Conservation (phyloP, 1,140 invertebrate genomes). For the Heliconius himera region DNA sequence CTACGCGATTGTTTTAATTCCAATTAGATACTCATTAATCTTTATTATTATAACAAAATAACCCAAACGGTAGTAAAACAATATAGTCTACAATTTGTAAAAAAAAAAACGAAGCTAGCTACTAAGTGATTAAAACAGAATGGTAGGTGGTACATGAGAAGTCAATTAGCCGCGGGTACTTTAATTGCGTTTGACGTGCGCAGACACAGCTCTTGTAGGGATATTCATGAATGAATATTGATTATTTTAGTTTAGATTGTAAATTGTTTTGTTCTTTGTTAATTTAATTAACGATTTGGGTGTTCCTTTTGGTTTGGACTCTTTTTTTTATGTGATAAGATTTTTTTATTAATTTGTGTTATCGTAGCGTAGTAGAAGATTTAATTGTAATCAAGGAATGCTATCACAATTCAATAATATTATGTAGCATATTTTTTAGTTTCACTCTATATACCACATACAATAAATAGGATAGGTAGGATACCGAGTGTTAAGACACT, state of each 20-base stretch:
- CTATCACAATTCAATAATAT: too few relatives aligned
- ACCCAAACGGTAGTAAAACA: constrained; percentile 17
- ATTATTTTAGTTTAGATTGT: constrained; percentile 37
- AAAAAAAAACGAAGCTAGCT: constrained; percentile 26
- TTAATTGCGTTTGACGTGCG: constrained; percentile 69
- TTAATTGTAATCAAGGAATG: background rate
- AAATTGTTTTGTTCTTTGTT: constrained; percentile 2
- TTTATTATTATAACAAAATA: background rate
- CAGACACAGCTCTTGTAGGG: constrained; percentile 44
- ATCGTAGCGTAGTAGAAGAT: too few relatives aligned
- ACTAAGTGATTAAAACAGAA: constrained; percentile 37
- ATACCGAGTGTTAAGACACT: too few relatives aligned
- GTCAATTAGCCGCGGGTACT: constrained; percentile 68
- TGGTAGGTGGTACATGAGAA: constrained; percentile 63
- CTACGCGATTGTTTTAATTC: too few relatives aligned
- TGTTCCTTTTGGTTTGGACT: background rate
- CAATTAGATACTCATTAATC: too few relatives aligned
- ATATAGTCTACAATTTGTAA: constrained; percentile 25
- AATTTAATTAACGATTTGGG: constrained; percentile 10
- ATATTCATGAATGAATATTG: constrained; percentile 37
- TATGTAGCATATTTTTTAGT: too few relatives aligned
- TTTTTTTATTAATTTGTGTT: background rate
- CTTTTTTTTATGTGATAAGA: background rate
- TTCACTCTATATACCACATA: too few relatives aligned
- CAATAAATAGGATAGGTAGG: too few relatives aligned